Evolutionary conservation across 1,140 invertebrate species (phyloP).

Genomic region (Thalassaphorura encarpata): DNA sequence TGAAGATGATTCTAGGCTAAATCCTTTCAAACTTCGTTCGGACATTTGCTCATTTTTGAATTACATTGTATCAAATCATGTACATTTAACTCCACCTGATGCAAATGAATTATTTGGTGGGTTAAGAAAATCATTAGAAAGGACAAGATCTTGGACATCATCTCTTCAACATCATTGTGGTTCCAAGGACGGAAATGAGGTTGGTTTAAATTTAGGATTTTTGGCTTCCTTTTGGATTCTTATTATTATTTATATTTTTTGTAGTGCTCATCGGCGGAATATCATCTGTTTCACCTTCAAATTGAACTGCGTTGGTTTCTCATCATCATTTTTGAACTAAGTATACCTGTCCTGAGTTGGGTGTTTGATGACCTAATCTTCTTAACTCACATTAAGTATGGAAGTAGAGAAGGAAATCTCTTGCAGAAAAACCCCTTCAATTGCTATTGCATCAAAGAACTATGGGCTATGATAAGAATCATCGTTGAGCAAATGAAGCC

Average conservation of each 20-base stretch:
- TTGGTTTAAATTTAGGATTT: background rate
- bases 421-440: slow-evolving; percentile 24
- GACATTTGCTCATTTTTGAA: slow-evolving; percentile 2
- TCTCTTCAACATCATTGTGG: slow-evolving; percentile 2
- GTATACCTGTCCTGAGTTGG: slow-evolving; percentile 3
- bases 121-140: background rate
- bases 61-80: background rate
- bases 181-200: slow-evolving; percentile 8
- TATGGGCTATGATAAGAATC: slow-evolving; percentile 28
- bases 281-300: slow-evolving; percentile 34
- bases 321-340: slow-evolving; percentile 24
- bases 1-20: no score
- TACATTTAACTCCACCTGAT: slow-evolving; percentile 1
- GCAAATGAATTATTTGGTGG: background rate
- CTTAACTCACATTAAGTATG: slow-evolving; percentile 17
- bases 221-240: background rate
- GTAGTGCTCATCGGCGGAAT: slow-evolving; percentile 31
- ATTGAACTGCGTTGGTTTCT: slow-evolving; percentile 35
- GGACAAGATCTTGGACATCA: background rate
- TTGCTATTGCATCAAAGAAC: slow-evolving; percentile 28
- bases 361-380: slow-evolving; percentile 6
- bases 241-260: slow-evolving; percentile 9
- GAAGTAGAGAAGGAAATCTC: slow-evolving; percentile 12
- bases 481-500: slow-evolving; percentile 13
- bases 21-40: slow-evolving; percentile 1